Evolutionary conservation across 2,888 invertebrate species (phyloP), one percentile per base, ranked within the genome.

Genomic region (Ephialtes manifestator): DNA sequence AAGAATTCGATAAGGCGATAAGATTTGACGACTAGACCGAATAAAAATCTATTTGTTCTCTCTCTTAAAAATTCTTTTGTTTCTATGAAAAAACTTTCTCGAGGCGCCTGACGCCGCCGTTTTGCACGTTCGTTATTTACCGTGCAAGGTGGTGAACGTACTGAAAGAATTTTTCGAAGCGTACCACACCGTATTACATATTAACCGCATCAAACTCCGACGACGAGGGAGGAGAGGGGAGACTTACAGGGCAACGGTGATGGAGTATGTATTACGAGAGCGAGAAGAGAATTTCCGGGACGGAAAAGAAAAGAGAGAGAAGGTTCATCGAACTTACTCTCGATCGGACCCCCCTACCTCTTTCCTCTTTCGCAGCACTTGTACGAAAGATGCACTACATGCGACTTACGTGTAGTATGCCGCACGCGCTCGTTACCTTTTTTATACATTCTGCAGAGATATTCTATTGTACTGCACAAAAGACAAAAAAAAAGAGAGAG

Each of bases 291-390:
- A 79, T 71, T 81, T 43, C 65, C 31, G 24, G 35, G 65, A 77
- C 55, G 71, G 72, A 72, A 68, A 28, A 68, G 43, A 77, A 76
- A 81, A 76, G 60, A 79, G 63, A 72, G 58, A 74, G 31, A 60
- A 35, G 63, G 83, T 76, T 76, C 77, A 77, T 81, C 76, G 77
- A 81, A 77, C 81, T 60, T 51, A 31, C 48, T 72, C 67, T 72
- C 65, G 58, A 68, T 68, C 68, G 48, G 15, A 24, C 8, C 20
- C 20, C 68, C 28, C 8, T 10, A 7, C n/a, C 24, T 4, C 20
- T 39, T n/a, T 18, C 20, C 13, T 11, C 20, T 0, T 24, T 10
- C 65, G 8, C 60, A 8, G 18, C 18, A 65, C 65, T 43, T 18
- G 65, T 20, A 20, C 65, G 20, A 39, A 65, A 13, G 65, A 65